These are phyloP conservation scores for Diceros bicornis DNA, from an alignment of 2,797 vertebrate genomes.

Conservation along the genomic window DNA sequence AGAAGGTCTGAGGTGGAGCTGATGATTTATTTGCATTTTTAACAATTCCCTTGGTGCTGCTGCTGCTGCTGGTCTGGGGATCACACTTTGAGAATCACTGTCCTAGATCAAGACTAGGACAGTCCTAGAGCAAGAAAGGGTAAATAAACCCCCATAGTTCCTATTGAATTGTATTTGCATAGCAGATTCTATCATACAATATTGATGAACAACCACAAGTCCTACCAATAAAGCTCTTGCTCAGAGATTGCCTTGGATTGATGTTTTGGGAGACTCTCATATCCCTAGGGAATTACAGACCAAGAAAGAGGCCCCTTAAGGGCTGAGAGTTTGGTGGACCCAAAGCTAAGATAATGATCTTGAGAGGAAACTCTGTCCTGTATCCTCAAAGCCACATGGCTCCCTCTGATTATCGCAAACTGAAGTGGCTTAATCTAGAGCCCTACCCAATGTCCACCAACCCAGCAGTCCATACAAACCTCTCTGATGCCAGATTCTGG, in stretches of 20 bases:
- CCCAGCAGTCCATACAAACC: not conserved
- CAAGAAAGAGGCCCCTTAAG: not conserved
- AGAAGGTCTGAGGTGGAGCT: not conserved
- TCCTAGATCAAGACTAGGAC: not conserved
- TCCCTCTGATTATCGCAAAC: not conserved
- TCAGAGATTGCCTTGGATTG: not conserved
- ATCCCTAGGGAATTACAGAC: not conserved
- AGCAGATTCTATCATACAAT: not conserved
- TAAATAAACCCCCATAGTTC: not conserved
- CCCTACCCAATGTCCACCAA: not conserved
- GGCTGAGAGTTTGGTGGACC: not conserved
- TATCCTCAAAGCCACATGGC: not conserved
- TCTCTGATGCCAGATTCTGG: not conserved
- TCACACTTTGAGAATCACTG: not conserved
- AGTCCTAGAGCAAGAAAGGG: not conserved
- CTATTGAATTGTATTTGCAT: not conserved
- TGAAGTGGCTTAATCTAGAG: not conserved
- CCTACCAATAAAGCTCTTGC: not conserved
- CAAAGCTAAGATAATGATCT: constrained; percentile 7
- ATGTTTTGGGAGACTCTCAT: not conserved
- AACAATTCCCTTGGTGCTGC: not conserved
- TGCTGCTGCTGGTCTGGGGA: not conserved
- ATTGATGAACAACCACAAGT: not conserved
- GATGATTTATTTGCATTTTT: not conserved
- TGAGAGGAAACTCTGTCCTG: not conserved